These are phyloP conservation scores for Zophobas atratus DNA, from an alignment of 1,140 invertebrate species.

Conservation along the genomic window DNA sequence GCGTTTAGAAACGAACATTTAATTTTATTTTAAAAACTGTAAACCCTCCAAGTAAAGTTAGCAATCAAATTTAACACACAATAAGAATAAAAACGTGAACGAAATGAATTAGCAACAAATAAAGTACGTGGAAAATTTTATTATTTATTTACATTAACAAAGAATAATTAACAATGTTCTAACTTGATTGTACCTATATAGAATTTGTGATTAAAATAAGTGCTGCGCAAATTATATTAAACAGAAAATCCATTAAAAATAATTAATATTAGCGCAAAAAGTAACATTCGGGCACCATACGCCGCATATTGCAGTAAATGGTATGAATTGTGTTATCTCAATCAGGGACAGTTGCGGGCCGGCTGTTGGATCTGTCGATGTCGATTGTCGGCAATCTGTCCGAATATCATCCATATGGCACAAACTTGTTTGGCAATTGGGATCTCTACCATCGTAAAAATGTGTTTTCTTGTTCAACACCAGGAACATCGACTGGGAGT, in stretches of 20 bases:
- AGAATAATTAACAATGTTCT: not conserved
- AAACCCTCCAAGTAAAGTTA: too few species aligned
- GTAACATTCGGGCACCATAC: conserved; percentile 46
- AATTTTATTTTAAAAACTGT: too few species aligned
- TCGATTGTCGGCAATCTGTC: conserved; percentile 48
- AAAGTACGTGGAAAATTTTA: too few species aligned
- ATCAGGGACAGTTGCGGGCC: conserved; percentile 47
- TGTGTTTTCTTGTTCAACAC: conserved; percentile 26
- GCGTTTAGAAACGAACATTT: too few species aligned
- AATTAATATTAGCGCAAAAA: conserved; percentile 48
- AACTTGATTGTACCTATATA: too few species aligned
- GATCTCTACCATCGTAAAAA: conserved; percentile 16
- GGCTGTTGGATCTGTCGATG: conserved; percentile 47
- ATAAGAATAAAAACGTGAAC: too few species aligned
- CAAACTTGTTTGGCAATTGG: conserved; percentile 39
- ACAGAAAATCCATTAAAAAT: conserved; percentile 42
- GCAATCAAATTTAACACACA: too few species aligned
- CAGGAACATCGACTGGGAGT: not conserved
- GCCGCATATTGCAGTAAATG: conserved; percentile 47
- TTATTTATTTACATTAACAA: too few species aligned
- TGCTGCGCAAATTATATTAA: conserved; percentile 14
- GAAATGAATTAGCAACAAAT: too few species aligned
- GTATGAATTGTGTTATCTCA: conserved; percentile 48
- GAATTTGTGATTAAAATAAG: not conserved
- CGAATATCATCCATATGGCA: conserved; percentile 48